Conservation (phyloP, 2,797 vertebrate genomes). For the Sebastes melanostomus region DNA sequence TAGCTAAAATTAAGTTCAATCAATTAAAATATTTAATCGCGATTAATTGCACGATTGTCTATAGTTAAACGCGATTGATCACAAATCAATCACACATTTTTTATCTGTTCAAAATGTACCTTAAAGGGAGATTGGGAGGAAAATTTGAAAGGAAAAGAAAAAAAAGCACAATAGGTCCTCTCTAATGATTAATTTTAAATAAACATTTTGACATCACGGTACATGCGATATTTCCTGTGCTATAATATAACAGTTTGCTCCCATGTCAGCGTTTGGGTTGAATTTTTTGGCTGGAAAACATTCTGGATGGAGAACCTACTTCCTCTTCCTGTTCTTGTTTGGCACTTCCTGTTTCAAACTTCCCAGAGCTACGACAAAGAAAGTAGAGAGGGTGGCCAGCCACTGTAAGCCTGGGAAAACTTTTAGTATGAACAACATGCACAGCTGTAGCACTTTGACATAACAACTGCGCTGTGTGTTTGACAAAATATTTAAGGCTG, state of each 20-base stretch:
- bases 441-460: neutral
- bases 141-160: no score
- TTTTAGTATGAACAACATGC: neutral
- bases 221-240: neutral
- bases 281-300: slow-evolving; percentile 42
- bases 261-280: slow-evolving; percentile 8
- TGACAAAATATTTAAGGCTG: neutral
- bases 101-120: no score
- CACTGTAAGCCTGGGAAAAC: slow-evolving; percentile 31
- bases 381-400: slow-evolving; percentile 7
- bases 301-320: slow-evolving; percentile 47
- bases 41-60: no score
- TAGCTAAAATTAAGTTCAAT: neutral
- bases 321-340: slow-evolving; percentile 75
- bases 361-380: slow-evolving; percentile 47
- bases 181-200: neutral
- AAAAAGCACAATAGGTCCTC: no score
- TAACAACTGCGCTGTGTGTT: neutral
- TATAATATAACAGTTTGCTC: slow-evolving; percentile 20
- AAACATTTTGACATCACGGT: neutral
- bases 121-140: no score
- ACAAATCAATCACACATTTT: no score
- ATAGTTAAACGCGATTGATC: no score
- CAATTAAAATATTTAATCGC: no score
- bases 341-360: slow-evolving; percentile 59